Percentiles rank a stretch among this genome's conserved stretches.
Conservation (phyloP, 2,113 vertebrate species). For the Alosa alosa region DNA sequence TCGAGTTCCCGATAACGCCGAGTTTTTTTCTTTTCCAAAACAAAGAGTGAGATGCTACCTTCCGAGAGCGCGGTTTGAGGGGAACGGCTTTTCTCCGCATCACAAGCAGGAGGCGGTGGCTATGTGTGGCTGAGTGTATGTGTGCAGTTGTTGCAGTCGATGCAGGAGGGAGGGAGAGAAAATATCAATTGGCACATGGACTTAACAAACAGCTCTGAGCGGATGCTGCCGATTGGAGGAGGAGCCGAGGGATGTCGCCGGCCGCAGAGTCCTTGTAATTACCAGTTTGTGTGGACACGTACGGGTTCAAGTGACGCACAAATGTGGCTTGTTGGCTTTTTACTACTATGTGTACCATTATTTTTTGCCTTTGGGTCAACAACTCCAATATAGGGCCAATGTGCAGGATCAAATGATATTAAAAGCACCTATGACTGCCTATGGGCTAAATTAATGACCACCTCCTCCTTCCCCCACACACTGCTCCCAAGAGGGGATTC, state of each 20-base stretch:
- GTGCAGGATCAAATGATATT: neutral
- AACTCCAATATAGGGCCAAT: neutral
- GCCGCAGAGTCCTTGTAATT: neutral
- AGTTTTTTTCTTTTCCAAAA: slow-evolving; percentile 52
- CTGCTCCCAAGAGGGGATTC: neutral
- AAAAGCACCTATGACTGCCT: neutral
- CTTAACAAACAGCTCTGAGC: neutral
- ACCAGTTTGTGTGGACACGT: neutral
- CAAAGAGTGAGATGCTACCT: neutral
- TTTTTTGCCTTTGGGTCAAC: neutral
- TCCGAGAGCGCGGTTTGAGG: neutral
- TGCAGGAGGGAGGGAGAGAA: slow-evolving; percentile 5
- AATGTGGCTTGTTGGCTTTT: neutral
- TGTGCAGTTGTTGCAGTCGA: slow-evolving; percentile 10
- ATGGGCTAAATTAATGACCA: neutral
- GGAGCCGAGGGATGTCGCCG: neutral
- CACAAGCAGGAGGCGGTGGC: slow-evolving; percentile 1
- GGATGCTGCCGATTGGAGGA: slow-evolving; percentile 11
- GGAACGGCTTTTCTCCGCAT: slow-evolving; percentile 15
- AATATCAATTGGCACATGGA: slow-evolving; percentile 3
- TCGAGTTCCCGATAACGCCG: neutral
- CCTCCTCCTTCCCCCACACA: neutral
- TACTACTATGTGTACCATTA: neutral
- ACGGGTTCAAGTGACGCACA: neutral
- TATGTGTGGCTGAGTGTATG: neutral